phyloP scores from a whole-genome alignment of 2,113 vertebrate genomes.

The Calidris pygmaea region DNA sequence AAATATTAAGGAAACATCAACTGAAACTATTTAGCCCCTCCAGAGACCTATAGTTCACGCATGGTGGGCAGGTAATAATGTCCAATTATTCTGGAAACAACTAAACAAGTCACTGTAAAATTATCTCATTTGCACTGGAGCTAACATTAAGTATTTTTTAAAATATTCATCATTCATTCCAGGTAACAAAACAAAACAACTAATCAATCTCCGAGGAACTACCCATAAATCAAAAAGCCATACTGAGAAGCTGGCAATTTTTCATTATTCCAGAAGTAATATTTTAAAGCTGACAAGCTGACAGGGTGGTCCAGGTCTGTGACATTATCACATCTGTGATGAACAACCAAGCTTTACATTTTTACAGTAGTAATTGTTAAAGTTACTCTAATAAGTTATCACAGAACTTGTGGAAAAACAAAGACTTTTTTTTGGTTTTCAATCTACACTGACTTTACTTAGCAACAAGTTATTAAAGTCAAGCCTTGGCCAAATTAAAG shows the following conservation, averaged over 20 bases:
- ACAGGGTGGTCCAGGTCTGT: constrained; percentile 59
- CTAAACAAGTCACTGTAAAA: constrained; percentile 66
- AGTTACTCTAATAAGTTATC: not conserved
- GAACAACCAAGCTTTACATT: not conserved
- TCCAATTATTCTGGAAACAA: constrained; percentile 71
- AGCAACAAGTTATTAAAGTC: not conserved
- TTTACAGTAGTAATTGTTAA: not conserved
- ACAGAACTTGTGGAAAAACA: not conserved
- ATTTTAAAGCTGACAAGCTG: constrained; percentile 68
- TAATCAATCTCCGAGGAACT: constrained; percentile 65
- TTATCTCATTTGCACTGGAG: constrained; percentile 66
- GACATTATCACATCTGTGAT: constrained; percentile 49
- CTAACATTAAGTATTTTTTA: constrained; percentile 56
- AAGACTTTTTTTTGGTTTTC: not conserved
- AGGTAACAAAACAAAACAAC: constrained; percentile 71
- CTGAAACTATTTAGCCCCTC: constrained; percentile 59
- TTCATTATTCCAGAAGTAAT: constrained; percentile 65
- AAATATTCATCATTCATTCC: constrained; percentile 72
- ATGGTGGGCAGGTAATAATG: constrained; percentile 74
- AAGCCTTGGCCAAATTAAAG: not conserved
- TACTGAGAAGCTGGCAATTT: constrained; percentile 70
- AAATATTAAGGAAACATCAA: constrained; percentile 66
- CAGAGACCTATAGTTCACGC: constrained; percentile 68
- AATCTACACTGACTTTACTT: not conserved
- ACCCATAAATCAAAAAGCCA: constrained; percentile 76